Evolutionary conservation across 2,888 invertebrate genomes (phyloP).

Genomic region (Apocheima hispidaria): DNA sequence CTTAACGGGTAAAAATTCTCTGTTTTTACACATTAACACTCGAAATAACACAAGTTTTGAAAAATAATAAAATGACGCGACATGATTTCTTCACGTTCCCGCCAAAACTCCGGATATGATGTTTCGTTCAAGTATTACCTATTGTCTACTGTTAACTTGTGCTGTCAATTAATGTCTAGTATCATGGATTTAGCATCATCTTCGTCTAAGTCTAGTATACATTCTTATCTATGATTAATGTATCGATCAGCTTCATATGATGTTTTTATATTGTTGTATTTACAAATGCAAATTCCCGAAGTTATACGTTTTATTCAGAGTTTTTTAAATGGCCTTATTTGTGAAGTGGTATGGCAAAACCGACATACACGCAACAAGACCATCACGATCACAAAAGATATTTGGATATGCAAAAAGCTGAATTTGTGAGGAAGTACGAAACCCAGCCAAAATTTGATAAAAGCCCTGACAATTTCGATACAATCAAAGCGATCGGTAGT

Average conservation of each 20-base stretch:
- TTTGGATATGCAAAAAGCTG: constrained; percentile 71
- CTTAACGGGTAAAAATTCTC: no score
- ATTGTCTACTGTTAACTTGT: no score
- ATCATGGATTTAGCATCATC: no score
- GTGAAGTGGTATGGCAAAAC: constrained; percentile 65
- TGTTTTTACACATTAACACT: no score
- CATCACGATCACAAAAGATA: constrained; percentile 70
- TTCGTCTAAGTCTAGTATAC: no score
- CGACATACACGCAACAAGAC: constrained; percentile 59
- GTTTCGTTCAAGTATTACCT: no score
- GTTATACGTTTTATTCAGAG: constrained; percentile 44
- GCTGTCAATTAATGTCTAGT: no score
- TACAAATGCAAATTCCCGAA: constrained; percentile 51
- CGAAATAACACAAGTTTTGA: no score
- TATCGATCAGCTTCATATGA: constrained; percentile 24
- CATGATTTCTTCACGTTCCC: no score
- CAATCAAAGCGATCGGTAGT: constrained; percentile 92
- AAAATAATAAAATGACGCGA: no score
- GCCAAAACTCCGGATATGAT: no score
- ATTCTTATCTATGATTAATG: no score
- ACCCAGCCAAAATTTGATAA: constrained; percentile 49
- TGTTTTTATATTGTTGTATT: constrained; percentile 44
- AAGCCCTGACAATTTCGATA: constrained; percentile 87
- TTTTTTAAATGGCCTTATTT: constrained; percentile 59
- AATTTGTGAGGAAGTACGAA: constrained; percentile 62